Base-by-base conservation (phyloP, 2,113 vertebrate species). In the Onychostoma macrolepis region DNA sequence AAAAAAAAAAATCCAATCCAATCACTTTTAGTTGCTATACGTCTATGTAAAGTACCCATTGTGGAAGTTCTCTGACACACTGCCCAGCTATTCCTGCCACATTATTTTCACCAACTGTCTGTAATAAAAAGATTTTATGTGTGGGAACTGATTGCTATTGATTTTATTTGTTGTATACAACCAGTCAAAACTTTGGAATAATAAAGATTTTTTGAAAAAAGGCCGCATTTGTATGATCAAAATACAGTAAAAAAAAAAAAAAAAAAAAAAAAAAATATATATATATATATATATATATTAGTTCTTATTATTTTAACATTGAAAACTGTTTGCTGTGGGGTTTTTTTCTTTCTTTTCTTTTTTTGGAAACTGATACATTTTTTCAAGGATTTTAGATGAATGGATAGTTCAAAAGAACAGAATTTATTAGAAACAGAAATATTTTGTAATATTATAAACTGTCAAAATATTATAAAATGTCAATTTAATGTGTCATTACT, bases 91-190 rank as follows among this genome's bases (percentile, higher is more conserved):
- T 53, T 11, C 45, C 12, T 19, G 45, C 13, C 72, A 45, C 2
- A 24, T 78, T 28, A 50, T 78, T 12, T 78, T 78, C 7, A 17
- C 26, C 45, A 78, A 12, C 17, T 4, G 2, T 30, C 43, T 33
- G 76, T 78, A 78, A 61, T 61, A 61, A 61, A n/a, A 61, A 61
- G 21, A 72, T 71, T 65, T 36, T 38, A 71, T 71, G 30, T 71
- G 67, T 36, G 33, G 6, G 67, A 71, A 30, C 30, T 71, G 67
- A 71, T 71, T 71, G 67, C 67, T 71, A 71, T 71, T 71, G 67
- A 71, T 71, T 71, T 19, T 36, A 36, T 30, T 19, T 71, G 28
- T 71, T 36, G 30, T 28, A 13, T 28, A 28, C 12, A 10, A 28
- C 67, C 33, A 33, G 33, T 71, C 30, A 36, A 69, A 33, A 33